Evolutionary conservation across 1,140 invertebrate genomes (phyloP).

Genomic region (Cydia pomonella): DNA sequence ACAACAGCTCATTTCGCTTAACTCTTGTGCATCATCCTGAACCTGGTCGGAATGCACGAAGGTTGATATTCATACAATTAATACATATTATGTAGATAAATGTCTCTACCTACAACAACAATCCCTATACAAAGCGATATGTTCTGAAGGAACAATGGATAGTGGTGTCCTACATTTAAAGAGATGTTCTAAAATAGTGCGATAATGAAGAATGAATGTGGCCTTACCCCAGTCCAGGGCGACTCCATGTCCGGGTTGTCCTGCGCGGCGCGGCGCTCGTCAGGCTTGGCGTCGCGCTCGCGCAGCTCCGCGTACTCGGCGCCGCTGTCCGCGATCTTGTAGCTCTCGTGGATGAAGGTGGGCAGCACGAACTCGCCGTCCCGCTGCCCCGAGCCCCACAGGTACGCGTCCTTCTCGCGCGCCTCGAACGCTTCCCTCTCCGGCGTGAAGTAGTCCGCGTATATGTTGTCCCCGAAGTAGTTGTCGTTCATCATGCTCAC

Average conservation of each 20-base stretch:
- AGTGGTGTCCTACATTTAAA: no score
- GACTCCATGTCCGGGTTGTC: conserved; percentile 87
- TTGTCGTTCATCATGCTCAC: conserved; percentile 76
- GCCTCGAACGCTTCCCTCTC: conserved; percentile 75
- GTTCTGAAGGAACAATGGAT: no score
- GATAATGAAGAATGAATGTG: no score
- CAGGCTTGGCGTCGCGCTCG: conserved; percentile 70
- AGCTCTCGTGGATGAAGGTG: conserved; percentile 75
- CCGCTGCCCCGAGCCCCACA: conserved; percentile 71
- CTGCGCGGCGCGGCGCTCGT: conserved; percentile 90
- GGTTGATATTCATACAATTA: no score
- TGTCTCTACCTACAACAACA: no score
- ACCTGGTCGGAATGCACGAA: no score
- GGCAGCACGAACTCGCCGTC: conserved; percentile 75
- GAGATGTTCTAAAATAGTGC: no score
- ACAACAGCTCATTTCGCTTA: no score
- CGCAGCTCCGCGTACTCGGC: conserved; percentile 63
- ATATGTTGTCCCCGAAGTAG: conserved; percentile 76
- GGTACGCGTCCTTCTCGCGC: conserved; percentile 65
- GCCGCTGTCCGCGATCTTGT: conserved; percentile 68
- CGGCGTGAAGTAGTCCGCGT: conserved; percentile 71
- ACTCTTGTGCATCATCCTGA: no score
- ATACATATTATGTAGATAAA: no score
- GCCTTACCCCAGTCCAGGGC: conserved; percentile 82
- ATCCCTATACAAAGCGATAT: no score